Evolutionary conservation across 2,888 invertebrate genomes (phyloP).

Genomic region (Erpobdella octoculata): DNA sequence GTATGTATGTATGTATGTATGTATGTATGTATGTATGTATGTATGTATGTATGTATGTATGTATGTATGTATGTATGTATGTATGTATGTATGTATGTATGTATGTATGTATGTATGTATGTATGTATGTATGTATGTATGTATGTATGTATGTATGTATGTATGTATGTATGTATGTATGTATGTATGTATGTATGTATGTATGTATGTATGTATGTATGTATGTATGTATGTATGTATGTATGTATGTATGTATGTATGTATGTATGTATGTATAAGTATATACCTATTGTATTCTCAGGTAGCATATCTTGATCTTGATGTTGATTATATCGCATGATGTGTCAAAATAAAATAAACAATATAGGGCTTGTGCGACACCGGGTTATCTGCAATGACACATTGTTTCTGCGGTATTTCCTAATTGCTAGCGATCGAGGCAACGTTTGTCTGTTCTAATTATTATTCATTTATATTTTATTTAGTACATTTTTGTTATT

Average conservation of each 20-base stretch:
- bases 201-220: slow-evolving; percentile 11
- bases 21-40: slow-evolving; percentile 18
- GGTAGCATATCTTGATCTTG: neutral
- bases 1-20: slow-evolving; percentile 27
- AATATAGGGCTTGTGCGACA: too few relatives aligned
- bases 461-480: too few relatives aligned
- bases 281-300: neutral
- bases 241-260: slow-evolving; percentile 11
- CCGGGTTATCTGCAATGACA: too few relatives aligned
- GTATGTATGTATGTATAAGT: neutral
- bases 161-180: slow-evolving; percentile 8
- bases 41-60: slow-evolving; percentile 29
- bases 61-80: slow-evolving; percentile 30
- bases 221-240: slow-evolving; percentile 12
- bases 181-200: slow-evolving; percentile 18
- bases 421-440: too few relatives aligned
- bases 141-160: neutral
- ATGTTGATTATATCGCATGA: neutral
- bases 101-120: neutral
- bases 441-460: too few relatives aligned
- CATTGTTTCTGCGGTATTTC: too few relatives aligned
- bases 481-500: too few relatives aligned
- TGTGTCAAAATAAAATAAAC: neutral
- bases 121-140: neutral
- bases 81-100: slow-evolving; percentile 14